Evolutionary conservation across 1,140 invertebrate genomes (phyloP).

Genomic region (Geopemphigus sp.): DNA sequence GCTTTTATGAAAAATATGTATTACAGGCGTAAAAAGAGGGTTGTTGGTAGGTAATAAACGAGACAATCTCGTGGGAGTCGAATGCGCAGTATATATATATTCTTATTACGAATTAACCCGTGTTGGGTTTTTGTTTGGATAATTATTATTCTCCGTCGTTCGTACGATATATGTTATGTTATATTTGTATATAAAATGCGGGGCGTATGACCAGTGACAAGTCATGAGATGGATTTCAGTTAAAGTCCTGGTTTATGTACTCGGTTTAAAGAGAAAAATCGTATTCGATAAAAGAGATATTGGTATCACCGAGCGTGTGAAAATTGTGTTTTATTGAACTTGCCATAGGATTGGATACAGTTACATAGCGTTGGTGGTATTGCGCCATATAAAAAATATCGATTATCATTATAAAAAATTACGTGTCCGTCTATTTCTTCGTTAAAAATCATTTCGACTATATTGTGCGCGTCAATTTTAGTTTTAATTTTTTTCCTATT

Average conservation of each 20-base stretch:
- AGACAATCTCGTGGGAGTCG: background rate
- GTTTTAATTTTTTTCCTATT: background rate
- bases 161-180: too few species aligned
- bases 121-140: background rate
- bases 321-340: too few species aligned
- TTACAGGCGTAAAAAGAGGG: background rate
- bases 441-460: background rate
- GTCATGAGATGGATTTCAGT: too few species aligned
- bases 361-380: too few species aligned
- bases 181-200: too few species aligned
- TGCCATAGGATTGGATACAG: too few species aligned
- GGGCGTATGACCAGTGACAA: too few species aligned
- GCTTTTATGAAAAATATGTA: conserved; percentile 13
- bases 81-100: background rate
- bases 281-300: background rate
- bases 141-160: background rate
- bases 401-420: too few species aligned
- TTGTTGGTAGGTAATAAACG: too few species aligned
- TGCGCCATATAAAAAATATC: too few species aligned
- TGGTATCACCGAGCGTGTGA: too few species aligned
- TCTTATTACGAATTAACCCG: background rate
- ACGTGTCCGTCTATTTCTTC: background rate
- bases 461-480: background rate
- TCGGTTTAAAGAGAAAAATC: background rate
- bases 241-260: too few species aligned